Conservation (phyloP, 1,140 invertebrate genomes). For the Ladona fulva region DNA sequence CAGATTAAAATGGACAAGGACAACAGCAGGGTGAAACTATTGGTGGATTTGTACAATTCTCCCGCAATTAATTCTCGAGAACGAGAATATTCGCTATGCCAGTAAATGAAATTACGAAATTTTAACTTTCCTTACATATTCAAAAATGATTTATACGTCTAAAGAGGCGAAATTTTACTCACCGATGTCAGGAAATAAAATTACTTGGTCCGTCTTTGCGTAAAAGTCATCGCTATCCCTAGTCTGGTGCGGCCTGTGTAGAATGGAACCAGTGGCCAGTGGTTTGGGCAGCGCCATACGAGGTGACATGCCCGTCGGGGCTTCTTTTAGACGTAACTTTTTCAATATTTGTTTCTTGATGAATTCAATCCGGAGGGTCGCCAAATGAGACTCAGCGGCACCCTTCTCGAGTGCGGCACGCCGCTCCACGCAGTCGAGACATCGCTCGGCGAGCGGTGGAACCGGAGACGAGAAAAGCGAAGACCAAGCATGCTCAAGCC, state of each 20-base stretch:
- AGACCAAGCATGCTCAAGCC: not conserved
- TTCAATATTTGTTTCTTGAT: constrained; percentile 73
- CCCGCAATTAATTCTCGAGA: too few species aligned
- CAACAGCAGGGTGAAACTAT: too few species aligned
- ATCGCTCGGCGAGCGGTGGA: not conserved
- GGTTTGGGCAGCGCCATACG: constrained; percentile 55
- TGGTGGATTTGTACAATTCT: too few species aligned
- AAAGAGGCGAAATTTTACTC: too few species aligned
- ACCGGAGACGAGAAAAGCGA: not conserved
- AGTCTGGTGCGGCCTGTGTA: constrained; percentile 23
- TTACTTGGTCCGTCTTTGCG: constrained; percentile 66
- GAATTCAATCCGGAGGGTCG: constrained; percentile 49
- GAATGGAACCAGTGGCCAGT: constrained; percentile 46
- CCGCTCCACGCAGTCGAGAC: not conserved
- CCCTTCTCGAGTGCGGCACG: not conserved
- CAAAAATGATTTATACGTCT: too few species aligned
- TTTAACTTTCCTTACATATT: too few species aligned
- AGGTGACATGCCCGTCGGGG: constrained; percentile 49
- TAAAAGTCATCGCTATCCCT: constrained; percentile 55
- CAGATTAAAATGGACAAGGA: too few species aligned
- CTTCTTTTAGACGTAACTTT: constrained; percentile 61
- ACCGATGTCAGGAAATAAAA: constrained; percentile 68
- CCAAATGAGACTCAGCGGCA: not conserved
- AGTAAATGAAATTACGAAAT: too few species aligned
- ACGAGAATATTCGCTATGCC: too few species aligned